Base-by-base conservation (phyloP, 2,113 vertebrate genomes). In the Sminthopsis crassicaudata region DNA sequence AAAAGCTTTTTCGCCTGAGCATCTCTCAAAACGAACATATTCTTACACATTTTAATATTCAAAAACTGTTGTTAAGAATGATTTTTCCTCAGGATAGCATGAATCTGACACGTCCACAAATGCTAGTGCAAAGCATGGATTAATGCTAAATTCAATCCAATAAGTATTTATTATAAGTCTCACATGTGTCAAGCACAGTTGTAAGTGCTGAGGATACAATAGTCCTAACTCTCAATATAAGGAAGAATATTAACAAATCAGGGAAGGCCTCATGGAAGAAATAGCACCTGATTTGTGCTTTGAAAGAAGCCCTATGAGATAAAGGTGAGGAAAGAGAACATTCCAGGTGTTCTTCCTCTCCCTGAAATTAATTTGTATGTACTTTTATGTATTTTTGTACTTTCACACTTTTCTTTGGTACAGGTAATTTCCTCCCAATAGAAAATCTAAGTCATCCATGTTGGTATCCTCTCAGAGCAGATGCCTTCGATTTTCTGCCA, bases 61-160 rank as follows among this genome's bases (percentile, higher is more conserved):
- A 93, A 95, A 95, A 36, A 55, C 46, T 57, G 22, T 53, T 84
- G 19, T 92, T 90, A 48, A 95, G 84, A 88, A 91, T 6, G 91
- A 94, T 57, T 48, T 91, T 94, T 93, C 36, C 30, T 30, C 53
- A 48, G 52, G 0, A 94, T 55, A 90, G 48, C 90, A 95, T 48
- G 27, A 93, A 91, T 22, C 3, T 23, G 46, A 52, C 22, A 27
- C 22, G 46, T 91, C 67, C 52, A 92, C 54, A 67, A 94, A 95
- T 24, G 3, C 50, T 94, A 53, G 91, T 60, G 2, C 50, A 93
- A 53, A 54, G 46, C 8, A 91, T 91, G 67, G 93, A 42, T 95
- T 91, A 57, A 53, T 91, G 90, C 51, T 91, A 92, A 92, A 84
- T 42, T 84, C 67, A 84, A 84, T 42, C 5, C 36, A 42, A 8